These are phyloP conservation scores for Pocillopora damicornis DNA, from an alignment of 64 coral and sea anemone genomes.

Conservation along the genomic window DNA sequence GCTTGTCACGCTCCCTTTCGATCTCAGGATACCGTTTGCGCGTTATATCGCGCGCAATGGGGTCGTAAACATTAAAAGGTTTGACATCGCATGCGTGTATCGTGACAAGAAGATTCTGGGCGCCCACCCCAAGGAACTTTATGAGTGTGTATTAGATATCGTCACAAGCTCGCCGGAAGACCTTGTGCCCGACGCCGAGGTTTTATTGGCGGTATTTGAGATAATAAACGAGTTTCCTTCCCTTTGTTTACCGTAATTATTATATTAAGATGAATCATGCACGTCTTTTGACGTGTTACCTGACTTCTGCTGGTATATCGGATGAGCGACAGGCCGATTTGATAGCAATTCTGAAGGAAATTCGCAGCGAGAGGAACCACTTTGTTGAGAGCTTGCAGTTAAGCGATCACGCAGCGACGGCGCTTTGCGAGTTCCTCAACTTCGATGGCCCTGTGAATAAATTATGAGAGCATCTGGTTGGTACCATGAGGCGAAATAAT, in stretches of 20 bases:
- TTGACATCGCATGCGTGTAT: slow-evolving; percentile 79
- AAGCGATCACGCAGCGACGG: slow-evolving; percentile 48
- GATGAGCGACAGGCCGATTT: slow-evolving; percentile 75
- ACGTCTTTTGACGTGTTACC: slow-evolving; percentile 48
- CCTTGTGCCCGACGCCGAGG: slow-evolving; percentile 88
- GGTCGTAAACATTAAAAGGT: slow-evolving; percentile 69
- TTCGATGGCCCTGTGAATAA: slow-evolving; percentile 75
- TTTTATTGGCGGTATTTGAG: slow-evolving; percentile 67
- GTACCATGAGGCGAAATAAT: slow-evolving; percentile 59
- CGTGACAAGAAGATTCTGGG: slow-evolving; percentile 80
- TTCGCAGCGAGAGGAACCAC: slow-evolving; percentile 53
- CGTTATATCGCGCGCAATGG: slow-evolving; percentile 71
- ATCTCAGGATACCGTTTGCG: slow-evolving; percentile 86
- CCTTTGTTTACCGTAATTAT: slow-evolving; percentile 60
- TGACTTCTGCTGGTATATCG: slow-evolving; percentile 62
- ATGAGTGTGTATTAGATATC: slow-evolving; percentile 92
- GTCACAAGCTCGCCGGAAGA: slow-evolving; percentile 67
- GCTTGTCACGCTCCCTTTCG: slow-evolving; percentile 76
- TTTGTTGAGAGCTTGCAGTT: slow-evolving; percentile 67
- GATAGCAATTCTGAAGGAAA: slow-evolving; percentile 72
- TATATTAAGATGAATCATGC: slow-evolving; percentile 88
- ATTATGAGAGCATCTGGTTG: slow-evolving; percentile 67
- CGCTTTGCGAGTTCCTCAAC: slow-evolving; percentile 62
- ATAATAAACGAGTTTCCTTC: slow-evolving; percentile 86
- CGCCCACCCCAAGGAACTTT: slow-evolving; percentile 77